phyloP scores from a whole-genome alignment of 2,888 invertebrate species.

The Zaprionus lineosus region DNA sequence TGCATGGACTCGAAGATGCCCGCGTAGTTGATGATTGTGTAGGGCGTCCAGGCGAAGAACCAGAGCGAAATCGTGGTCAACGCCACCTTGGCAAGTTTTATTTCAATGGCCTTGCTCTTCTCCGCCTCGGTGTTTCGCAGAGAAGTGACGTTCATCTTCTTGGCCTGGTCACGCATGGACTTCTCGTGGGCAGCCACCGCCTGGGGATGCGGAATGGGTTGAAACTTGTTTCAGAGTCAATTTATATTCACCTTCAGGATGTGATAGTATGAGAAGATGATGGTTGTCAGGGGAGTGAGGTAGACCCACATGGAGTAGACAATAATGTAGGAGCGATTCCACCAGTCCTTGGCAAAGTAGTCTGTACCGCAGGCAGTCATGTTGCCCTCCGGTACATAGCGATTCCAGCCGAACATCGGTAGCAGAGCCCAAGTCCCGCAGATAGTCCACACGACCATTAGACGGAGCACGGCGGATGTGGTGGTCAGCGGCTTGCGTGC shows the following conservation, averaged over 20 bases:
- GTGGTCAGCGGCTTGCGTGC: slow-evolving; percentile 85
- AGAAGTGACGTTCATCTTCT: slow-evolving; percentile 87
- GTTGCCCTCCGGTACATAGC: slow-evolving; percentile 88
- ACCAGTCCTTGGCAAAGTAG: slow-evolving; percentile 84
- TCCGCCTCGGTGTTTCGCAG: slow-evolving; percentile 83
- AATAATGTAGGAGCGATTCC: slow-evolving; percentile 84
- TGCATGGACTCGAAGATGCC: slow-evolving; percentile 84
- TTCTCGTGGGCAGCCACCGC: slow-evolving; percentile 85
- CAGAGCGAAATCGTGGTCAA: slow-evolving; percentile 86
- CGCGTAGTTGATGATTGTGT: slow-evolving; percentile 84
- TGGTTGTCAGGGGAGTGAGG: slow-evolving; percentile 84
- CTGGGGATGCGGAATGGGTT: too few species aligned
- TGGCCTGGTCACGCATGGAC: slow-evolving; percentile 85
- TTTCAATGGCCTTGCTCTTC: slow-evolving; percentile 84
- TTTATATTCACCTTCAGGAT: slow-evolving; percentile 84
- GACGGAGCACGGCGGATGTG: slow-evolving; percentile 83
- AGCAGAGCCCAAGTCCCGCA: slow-evolving; percentile 84
- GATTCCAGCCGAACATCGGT: slow-evolving; percentile 86
- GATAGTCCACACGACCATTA: slow-evolving; percentile 85
- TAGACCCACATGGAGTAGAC: slow-evolving; percentile 84
- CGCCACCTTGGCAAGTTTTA: slow-evolving; percentile 85
- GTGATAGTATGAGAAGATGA: slow-evolving; percentile 86
- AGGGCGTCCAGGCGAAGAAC: slow-evolving; percentile 88
- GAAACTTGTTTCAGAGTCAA: not conserved
- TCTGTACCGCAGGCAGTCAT: slow-evolving; percentile 87